Evolutionary conservation across 2,888 invertebrate species (phyloP), one percentile per base, ranked within the genome.

Genomic region (Mimachlamys varia): DNA sequence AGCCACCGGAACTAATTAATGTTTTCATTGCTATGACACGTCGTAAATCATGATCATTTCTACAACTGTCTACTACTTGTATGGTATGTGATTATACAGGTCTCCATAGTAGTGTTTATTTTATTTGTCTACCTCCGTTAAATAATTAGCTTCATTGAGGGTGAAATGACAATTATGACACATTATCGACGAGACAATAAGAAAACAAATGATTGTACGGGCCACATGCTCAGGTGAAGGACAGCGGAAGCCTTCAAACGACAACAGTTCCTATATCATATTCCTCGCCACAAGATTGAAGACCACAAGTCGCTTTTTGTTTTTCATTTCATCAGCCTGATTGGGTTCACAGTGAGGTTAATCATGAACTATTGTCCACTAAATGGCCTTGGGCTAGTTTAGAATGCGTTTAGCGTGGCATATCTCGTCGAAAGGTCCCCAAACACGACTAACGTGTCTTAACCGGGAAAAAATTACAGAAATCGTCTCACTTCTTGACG

Each of bases 271-370:
- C 33, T 33, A 27, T 76, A 76, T 76, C 76, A 76, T 76, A 76
- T 76, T 76, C 33, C 76, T 76, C 27, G 1, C 33, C 76, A 76
- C 22, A 33, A 76, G 27, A 76, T 76, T 33, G 13, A 33, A 76
- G 27, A 76, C 76, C 27, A 76, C 33, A 12, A 76, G 76, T 76
- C 27, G 76, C 33, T 76, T 76, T 76, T 7, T 27, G 76, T 76
- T 76, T 44, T 76, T 76, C 76, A 22, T 76, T 76, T 33, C 76
- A 76, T 76, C 76, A 33, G 33, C 76, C 76, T 33, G 27, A 76
- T 76, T 15, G 76, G 76, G 76, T 76, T 76, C 76, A 76, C 27
- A 0, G 10, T 12, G 2, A 76, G 76, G 76, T 76, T 76, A 76
- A 76, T 76, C 27, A 5, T 27, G 13, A 76, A 15, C 27, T 27